Percentiles rank a stretch among this genome's conserved stretches.
Evolutionary conservation across 2,888 invertebrate species (phyloP).

Genomic region (Notodromas monacha): DNA sequence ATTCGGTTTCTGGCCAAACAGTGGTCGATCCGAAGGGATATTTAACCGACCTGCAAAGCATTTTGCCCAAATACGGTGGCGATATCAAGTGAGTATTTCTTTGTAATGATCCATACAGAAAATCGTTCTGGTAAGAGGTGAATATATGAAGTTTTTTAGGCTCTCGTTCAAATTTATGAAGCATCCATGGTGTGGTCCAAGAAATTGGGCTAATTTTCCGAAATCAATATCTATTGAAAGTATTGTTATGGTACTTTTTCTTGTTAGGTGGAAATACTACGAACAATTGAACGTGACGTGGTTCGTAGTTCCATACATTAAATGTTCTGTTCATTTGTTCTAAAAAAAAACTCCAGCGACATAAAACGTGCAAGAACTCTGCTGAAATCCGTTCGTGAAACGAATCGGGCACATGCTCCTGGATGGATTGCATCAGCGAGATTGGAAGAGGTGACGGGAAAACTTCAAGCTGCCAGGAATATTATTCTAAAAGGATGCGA

Average conservation of each 20-base stretch:
- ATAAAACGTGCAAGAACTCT: constrained; percentile 83
- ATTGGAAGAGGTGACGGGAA: constrained; percentile 87
- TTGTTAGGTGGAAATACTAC: too few relatives aligned
- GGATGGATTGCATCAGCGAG: constrained; percentile 98
- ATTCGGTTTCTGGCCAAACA: constrained; percentile 93
- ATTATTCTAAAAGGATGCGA: constrained; percentile 87
- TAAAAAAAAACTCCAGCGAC: constrained; percentile 23
- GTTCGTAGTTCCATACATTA: too few relatives aligned
- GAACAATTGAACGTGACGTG: too few relatives aligned
- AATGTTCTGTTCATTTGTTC: constrained; percentile 9
- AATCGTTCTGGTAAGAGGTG: background rate
- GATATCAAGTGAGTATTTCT: constrained; percentile 37
- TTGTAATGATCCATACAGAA: background rate
- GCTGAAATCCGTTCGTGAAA: constrained; percentile 70
- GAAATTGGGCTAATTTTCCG: too few relatives aligned
- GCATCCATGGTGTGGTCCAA: too few relatives aligned
- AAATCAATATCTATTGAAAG: too few relatives aligned
- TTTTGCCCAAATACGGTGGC: constrained; percentile 94
- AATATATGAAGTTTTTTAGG: constrained; percentile 7
- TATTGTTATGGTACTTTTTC: too few relatives aligned
- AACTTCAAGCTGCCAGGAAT: constrained; percentile 77
- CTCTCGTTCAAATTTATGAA: constrained; percentile 11
- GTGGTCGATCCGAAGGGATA: constrained; percentile 99
- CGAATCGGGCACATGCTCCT: constrained; percentile 95
- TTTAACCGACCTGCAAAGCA: constrained; percentile 90